Evolutionary conservation across 2,888 invertebrate genomes (phyloP).

Genomic region (Corythucha ciliata): DNA sequence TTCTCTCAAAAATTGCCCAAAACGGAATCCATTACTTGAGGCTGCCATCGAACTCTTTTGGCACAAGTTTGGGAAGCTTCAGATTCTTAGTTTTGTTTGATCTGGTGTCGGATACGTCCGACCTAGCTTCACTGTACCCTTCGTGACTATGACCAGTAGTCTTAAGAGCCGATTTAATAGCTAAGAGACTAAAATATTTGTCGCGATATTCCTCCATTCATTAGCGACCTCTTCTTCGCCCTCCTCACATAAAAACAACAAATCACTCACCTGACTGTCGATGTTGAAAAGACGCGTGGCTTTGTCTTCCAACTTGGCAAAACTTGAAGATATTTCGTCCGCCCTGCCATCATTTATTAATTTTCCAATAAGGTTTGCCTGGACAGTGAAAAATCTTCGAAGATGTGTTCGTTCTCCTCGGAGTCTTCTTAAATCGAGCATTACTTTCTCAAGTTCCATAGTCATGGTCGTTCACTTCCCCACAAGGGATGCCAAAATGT

Average conservation of each 20-base stretch:
- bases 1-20: constrained; percentile 28
- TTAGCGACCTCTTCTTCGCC: constrained; percentile 1
- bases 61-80: constrained; percentile 24
- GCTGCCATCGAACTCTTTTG: constrained; percentile 33
- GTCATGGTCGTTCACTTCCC: too few species aligned
- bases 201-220: constrained; percentile 3
- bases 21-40: constrained; percentile 35
- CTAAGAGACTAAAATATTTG: neutral
- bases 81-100: neutral
- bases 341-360: too few species aligned
- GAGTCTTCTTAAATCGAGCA: too few species aligned
- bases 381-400: too few species aligned
- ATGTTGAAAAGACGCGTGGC: constrained; percentile 7
- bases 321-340: neutral
- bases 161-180: neutral
- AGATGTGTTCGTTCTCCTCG: too few species aligned
- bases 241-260: neutral
- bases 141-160: too few species aligned
- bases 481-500: too few species aligned
- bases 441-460: too few species aligned
- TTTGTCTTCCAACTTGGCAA: constrained; percentile 6
- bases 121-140: neutral
- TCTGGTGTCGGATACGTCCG: neutral
- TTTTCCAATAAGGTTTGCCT: too few species aligned
- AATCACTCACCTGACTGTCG: neutral